These are phyloP conservation scores for Cochlearius cochlearius DNA, from an alignment of 2,113 vertebrate genomes.

Conservation along the genomic window DNA sequence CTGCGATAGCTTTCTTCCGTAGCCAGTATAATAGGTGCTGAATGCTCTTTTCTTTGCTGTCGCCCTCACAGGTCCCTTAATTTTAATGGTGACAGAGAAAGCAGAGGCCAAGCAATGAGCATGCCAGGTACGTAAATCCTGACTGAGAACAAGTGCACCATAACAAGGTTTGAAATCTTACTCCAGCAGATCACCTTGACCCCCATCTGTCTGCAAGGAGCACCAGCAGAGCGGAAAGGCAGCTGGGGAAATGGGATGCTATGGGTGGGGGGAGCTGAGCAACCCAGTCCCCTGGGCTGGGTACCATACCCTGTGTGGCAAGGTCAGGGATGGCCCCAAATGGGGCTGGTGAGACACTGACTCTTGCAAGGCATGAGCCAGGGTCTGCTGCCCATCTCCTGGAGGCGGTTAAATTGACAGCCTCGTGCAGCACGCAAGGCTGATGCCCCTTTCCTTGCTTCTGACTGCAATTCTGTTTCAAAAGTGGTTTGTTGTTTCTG, in stretches of 20 bases:
- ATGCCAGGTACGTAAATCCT: background rate
- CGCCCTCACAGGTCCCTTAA: background rate
- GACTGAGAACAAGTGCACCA: background rate
- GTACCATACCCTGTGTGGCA: background rate
- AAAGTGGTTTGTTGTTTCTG: background rate
- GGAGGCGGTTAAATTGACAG: background rate
- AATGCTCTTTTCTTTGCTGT: background rate
- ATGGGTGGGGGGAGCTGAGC: background rate
- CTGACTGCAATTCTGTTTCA: background rate
- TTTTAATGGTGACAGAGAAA: background rate
- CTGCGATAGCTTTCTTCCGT: background rate
- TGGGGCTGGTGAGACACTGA: background rate
- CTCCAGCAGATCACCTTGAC: background rate
- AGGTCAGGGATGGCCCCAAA: background rate
- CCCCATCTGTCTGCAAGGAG: background rate
- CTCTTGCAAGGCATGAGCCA: background rate
- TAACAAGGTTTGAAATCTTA: background rate
- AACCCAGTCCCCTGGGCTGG: background rate
- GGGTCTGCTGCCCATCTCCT: background rate
- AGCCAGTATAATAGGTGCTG: background rate
- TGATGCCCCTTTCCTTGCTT: background rate
- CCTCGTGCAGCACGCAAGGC: fast-evolving
- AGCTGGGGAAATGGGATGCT: background rate
- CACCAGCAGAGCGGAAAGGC: background rate
- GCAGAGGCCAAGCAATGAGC: background rate